Conservation (phyloP, 2,797 vertebrate genomes). For the Pantherophis alleghaniensis region DNA sequence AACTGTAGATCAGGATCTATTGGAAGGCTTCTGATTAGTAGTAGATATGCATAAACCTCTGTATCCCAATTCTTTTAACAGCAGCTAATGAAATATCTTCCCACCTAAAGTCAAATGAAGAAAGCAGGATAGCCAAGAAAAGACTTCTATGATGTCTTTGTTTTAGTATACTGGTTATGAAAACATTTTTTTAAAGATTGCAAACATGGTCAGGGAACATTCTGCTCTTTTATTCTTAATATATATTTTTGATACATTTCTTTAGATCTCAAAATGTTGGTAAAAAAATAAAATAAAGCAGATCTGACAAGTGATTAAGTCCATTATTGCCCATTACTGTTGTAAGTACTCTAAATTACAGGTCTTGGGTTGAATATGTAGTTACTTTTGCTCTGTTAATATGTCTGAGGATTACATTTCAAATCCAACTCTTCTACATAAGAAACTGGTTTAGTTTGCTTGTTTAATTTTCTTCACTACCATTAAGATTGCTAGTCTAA, state of each 20-base stretch:
- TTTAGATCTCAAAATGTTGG: neutral
- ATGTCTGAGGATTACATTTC: fast-evolving
- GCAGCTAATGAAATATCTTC: neutral
- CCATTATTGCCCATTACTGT: neutral
- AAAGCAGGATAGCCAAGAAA: neutral
- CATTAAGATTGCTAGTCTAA: neutral
- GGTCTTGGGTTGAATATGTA: neutral
- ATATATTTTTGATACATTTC: neutral
- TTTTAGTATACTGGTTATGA: neutral
- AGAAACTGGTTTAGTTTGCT: neutral
- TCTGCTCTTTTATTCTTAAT: neutral
- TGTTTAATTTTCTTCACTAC: neutral
- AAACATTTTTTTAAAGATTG: neutral
- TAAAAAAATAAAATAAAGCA: neutral
- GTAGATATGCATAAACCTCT: neutral
- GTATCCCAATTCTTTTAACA: neutral
- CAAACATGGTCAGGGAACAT: neutral
- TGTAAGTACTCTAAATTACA: neutral
- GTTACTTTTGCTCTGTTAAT: neutral
- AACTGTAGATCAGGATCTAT: neutral
- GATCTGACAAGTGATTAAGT: neutral
- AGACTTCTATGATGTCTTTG: neutral
- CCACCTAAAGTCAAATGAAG: neutral
- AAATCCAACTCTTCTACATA: neutral
- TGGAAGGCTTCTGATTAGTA: neutral